Base-by-base conservation (phyloP, 2,888 invertebrate species). In the Agonopterix heracliana region DNA sequence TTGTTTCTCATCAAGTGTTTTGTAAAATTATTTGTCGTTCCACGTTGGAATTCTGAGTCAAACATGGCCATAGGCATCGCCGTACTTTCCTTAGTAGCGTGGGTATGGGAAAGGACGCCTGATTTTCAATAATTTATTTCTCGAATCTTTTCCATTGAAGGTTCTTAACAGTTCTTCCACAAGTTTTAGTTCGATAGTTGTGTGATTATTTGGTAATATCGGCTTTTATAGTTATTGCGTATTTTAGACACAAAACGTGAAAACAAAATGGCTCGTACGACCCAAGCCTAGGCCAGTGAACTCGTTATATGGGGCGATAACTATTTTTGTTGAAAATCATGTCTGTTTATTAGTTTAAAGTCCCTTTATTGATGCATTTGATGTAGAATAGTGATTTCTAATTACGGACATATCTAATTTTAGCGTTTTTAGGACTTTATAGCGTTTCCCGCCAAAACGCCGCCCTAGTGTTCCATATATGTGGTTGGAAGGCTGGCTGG, bases 191-290 rank as follows among this genome's bases (percentile, higher is more conserved):
- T 71, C 55, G 75, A 76, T 83, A 74, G 70, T 72, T 70, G 58
- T 66, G 64, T 74, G 80, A 80, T 86, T 81, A 81, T 79, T 77
- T 82, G 63, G 80, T 77, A 82, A 82, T 80, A 66, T 71, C 71
- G 87, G 78, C 82, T 79, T 74, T 68, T 74, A 65, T 63, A 75
- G 79, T 75, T 80, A 87, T 72, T 87, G 87, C 88, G 85, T 88
- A 88, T 85, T 87, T 86, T 87, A 80, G 69, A 78, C 83, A 79
- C 78, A 85, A 85, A 77, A 76, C 73, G 85, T 82, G 81, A 89
- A 89, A 89, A 89, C 89, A 89, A 89, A 89, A 89, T 89, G 89
- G 89, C 89, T 89, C 89, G 75, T 83, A 71, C 82, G 76, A 83
- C 81, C 82, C 81, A 83, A 82, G 86, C 86, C 68, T 83, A 79